These are phyloP conservation scores for Picus viridis DNA, from an alignment of 2,797 vertebrate species.

Conservation along the genomic window DNA sequence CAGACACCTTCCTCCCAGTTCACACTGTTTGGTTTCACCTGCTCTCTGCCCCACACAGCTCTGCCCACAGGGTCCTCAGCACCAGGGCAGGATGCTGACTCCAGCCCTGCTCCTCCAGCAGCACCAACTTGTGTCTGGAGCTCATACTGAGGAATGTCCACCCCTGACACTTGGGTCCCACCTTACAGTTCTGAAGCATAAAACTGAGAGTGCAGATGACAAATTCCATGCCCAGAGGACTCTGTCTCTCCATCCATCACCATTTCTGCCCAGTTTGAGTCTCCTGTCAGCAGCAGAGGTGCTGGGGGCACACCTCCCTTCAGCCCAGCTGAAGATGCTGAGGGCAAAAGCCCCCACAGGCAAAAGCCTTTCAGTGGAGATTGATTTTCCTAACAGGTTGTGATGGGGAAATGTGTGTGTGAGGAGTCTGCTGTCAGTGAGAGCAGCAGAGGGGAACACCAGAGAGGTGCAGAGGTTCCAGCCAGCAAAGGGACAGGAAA, in stretches of 20 bases:
- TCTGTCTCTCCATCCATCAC: not conserved
- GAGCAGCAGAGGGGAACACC: not conserved
- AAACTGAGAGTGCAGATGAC: not conserved
- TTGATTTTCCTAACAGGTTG: not conserved
- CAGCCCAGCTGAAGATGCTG: not conserved
- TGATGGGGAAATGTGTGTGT: not conserved
- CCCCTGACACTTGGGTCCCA: rapidly evolving
- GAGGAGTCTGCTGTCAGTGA: not conserved
- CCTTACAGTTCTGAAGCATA: rapidly evolving
- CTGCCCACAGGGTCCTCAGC: not conserved
- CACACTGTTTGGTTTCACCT: rapidly evolving
- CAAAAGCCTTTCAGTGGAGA: not conserved
- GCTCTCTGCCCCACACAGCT: rapidly evolving
- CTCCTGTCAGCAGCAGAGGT: not conserved
- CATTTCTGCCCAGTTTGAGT: not conserved
- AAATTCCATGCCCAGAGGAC: rapidly evolving
- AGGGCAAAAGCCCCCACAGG: not conserved
- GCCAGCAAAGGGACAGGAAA: not conserved
- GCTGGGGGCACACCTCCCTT: not conserved
- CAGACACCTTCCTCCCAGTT: not conserved
- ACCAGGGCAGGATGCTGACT: rapidly evolving
- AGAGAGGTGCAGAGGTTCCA: not conserved
- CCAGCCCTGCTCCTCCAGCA: not conserved
- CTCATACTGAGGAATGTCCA: rapidly evolving
- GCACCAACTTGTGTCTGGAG: rapidly evolving